Conservation (phyloP, 2,797 vertebrate species). For the Malurus splendens region DNA sequence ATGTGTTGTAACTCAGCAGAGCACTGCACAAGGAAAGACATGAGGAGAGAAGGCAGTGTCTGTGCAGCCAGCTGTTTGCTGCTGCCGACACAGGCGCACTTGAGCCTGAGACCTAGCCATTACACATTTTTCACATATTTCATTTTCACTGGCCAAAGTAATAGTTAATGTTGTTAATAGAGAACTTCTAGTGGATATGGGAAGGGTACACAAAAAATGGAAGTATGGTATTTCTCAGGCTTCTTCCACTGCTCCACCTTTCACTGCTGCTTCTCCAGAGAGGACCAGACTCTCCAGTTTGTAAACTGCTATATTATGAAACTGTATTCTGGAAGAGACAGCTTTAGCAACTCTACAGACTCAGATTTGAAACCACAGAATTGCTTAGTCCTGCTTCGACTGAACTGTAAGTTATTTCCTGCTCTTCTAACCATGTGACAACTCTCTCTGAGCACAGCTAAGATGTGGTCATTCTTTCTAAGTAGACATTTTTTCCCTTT, state of each 20-base stretch:
- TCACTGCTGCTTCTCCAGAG: neutral
- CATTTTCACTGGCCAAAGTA: neutral
- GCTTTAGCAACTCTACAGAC: conserved; percentile 12
- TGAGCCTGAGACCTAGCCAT: neutral
- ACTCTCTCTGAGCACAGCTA: neutral
- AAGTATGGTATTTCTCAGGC: neutral
- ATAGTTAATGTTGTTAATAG: neutral
- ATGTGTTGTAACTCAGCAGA: neutral
- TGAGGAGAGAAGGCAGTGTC: neutral
- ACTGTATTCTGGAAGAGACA: conserved; percentile 6
- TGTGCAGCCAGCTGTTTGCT: neutral
- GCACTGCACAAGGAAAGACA: neutral
- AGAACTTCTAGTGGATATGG: neutral
- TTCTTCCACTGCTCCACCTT: neutral
- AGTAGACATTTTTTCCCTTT: conserved; percentile 23
- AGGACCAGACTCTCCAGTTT: conserved; percentile 4
- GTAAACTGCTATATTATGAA: conserved; percentile 20
- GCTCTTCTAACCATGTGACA: conserved; percentile 24
- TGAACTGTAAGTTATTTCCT: conserved; percentile 56
- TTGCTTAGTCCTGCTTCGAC: conserved; percentile 9
- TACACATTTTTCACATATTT: neutral
- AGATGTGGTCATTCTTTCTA: conserved; percentile 50
- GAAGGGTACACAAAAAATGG: neutral
- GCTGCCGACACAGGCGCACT: neutral
- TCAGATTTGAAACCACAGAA: conserved; percentile 39